Evolutionary conservation across 2,888 invertebrate species (phyloP), one percentile per base, ranked within the genome.

Genomic region (Pandemis cinnamomeana): DNA sequence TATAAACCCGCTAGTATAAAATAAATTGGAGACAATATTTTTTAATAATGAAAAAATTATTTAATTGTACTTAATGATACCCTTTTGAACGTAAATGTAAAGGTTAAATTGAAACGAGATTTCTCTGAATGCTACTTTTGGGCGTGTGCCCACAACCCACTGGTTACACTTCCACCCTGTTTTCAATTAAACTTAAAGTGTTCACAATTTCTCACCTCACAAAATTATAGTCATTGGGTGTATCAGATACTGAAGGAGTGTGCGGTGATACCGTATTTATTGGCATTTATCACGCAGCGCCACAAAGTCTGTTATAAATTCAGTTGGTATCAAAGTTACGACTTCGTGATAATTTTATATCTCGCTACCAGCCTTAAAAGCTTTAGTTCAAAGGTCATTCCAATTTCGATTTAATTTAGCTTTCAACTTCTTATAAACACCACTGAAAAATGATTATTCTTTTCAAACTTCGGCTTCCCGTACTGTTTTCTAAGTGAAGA

Each of bases 121-220:
- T 87, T 88, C 86, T 83, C 84, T 81, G 83, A 80, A 82, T 80
- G 77, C 87, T 87, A 79, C 87, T 77, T 82, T 87, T 85, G 79
- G 84, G 79, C 79, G 78, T 80, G 83, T 80, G 82, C 80, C 80
- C 78, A 74, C 66, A 67, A 67, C 69, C 68, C 75, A 78, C 76
- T 76, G 77, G 77, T 80, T 77, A 71, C 79, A 77, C 83, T 83
- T 83, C 72, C 80, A 81, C 75, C 72, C 77, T 71, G 77, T 79
- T 80, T 83, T 81, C 82, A 81, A 83, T 82, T 82, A 78, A 69
- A 48, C 77, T 81, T 80, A 72, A 78, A 67, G 70, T 70, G 71
- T 77, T 75, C 72, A 58, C 66, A 48, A 75, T 79, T 76, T 79
- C 72, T 80, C 78, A 79, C 75, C 71, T 77, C 70, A 67, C 44